phyloP scores from a whole-genome alignment of 2,113 vertebrate species.

The mouse (Mus musculus) region DNA sequence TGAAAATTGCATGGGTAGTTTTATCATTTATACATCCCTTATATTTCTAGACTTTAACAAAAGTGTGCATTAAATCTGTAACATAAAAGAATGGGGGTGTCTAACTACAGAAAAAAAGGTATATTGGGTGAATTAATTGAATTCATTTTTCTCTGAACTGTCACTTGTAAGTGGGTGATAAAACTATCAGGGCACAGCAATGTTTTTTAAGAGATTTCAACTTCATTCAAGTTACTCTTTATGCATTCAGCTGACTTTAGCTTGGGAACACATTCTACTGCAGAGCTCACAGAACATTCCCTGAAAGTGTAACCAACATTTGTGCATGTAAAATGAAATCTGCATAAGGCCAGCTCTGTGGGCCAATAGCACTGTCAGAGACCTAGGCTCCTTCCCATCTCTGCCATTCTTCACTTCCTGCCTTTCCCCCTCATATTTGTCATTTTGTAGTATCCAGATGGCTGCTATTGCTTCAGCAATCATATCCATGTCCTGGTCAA shows the following conservation, averaged over 20 bases:
- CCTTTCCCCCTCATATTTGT: neutral
- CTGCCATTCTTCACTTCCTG: neutral
- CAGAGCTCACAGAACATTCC: neutral
- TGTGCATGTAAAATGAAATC: neutral
- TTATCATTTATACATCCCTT: constrained; percentile 2
- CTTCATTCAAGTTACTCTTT: neutral
- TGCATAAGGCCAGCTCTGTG: neutral
- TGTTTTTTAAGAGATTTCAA: constrained; percentile 1
- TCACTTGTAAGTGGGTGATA: neutral
- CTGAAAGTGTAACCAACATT: neutral
- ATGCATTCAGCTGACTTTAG: neutral
- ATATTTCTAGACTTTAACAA: constrained; percentile 1
- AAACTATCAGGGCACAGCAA: neutral
- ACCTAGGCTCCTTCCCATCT: neutral
- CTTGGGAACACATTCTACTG: neutral
- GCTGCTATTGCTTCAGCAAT: neutral
- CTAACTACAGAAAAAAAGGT: neutral
- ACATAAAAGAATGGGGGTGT: neutral
- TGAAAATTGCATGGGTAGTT: neutral
- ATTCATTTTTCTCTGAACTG: neutral
- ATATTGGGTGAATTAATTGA: rapidly evolving
- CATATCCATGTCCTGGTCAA: neutral
- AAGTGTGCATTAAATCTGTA: constrained; percentile 8
- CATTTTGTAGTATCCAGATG: neutral
- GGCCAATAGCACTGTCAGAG: neutral